phyloP scores from a whole-genome alignment of 2,113 vertebrate species.

The Zapornia atra region DNA sequence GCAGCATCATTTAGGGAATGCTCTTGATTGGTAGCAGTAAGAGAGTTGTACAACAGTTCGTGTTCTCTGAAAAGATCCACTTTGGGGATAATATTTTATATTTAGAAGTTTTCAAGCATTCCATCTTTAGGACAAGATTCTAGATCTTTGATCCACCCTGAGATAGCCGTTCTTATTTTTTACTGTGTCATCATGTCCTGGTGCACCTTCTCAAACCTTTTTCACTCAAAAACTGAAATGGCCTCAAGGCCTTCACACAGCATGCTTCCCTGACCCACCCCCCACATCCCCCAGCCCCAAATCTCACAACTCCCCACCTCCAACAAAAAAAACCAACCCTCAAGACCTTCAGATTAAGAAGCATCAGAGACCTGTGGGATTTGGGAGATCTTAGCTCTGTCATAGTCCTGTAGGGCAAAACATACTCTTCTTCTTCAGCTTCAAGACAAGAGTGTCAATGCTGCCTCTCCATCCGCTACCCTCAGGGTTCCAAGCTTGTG shows the following conservation, averaged over 20 bases:
- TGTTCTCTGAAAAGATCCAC: neutral
- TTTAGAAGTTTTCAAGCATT: neutral
- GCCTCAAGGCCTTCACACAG: neutral
- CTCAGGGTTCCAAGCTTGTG: neutral
- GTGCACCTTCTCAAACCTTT: neutral
- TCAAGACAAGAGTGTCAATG: neutral
- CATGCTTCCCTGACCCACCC: neutral
- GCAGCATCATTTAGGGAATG: neutral
- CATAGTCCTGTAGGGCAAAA: neutral
- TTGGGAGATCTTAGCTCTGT: neutral
- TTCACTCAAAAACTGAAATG: neutral
- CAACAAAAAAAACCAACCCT: neutral
- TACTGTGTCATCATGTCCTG: neutral
- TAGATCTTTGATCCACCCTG: neutral
- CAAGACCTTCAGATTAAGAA: neutral
- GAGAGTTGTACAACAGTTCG: neutral
- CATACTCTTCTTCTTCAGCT: neutral
- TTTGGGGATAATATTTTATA: neutral
- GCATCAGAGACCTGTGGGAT: neutral
- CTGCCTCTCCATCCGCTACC: neutral
- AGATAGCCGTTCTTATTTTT: neutral
- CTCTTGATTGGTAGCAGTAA: rapidly evolving
- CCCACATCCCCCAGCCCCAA: neutral
- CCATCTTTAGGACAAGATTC: neutral
- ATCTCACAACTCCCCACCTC: neutral